These are phyloP conservation scores for Euzophera pinguis DNA, from an alignment of 2,888 invertebrate species.

Conservation along the genomic window DNA sequence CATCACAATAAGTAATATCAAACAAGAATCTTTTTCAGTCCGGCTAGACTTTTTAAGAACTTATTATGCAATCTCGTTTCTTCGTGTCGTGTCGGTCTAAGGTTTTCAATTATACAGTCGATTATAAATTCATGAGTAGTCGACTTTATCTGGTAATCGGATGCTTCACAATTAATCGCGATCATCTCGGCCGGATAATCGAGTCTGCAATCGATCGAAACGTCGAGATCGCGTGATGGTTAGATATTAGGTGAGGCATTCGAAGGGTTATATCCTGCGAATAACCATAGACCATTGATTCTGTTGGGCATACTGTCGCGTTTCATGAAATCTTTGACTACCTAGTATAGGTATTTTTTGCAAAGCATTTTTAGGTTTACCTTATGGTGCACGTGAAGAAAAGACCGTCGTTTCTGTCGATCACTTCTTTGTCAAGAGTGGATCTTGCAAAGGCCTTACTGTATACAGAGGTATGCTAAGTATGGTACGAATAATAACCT, in stretches of 20 bases:
- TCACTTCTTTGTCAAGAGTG: too few relatives aligned
- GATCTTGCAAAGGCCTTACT: too few relatives aligned
- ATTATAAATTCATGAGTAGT: slow-evolving; percentile 32
- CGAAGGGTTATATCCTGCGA: not conserved
- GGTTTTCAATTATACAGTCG: slow-evolving; percentile 39
- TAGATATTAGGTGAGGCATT: slow-evolving; percentile 24
- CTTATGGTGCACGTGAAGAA: too few relatives aligned
- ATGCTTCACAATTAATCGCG: slow-evolving; percentile 2
- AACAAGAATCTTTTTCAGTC: too few relatives aligned
- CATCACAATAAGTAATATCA: not conserved
- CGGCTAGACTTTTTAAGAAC: not conserved
- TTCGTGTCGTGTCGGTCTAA: slow-evolving; percentile 9
- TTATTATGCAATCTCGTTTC: not conserved
- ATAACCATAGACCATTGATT: too few relatives aligned
- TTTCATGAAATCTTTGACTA: too few relatives aligned
- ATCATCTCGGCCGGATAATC: slow-evolving; percentile 6
- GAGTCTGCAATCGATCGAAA: slow-evolving; percentile 26
- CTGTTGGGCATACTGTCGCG: too few relatives aligned
- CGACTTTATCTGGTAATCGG: slow-evolving; percentile 6
- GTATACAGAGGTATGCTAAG: too few relatives aligned
- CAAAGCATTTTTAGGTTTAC: too few relatives aligned
- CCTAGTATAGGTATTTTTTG: too few relatives aligned
- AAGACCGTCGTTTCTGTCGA: too few relatives aligned
- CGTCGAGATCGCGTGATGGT: slow-evolving; percentile 29
- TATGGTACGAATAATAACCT: too few relatives aligned